A percentile compares a stretch with the other conserved stretches of the same genome.
These are phyloP conservation scores for Prinia subflava DNA, from an alignment of 2,113 vertebrate species.

Conservation along the genomic window DNA sequence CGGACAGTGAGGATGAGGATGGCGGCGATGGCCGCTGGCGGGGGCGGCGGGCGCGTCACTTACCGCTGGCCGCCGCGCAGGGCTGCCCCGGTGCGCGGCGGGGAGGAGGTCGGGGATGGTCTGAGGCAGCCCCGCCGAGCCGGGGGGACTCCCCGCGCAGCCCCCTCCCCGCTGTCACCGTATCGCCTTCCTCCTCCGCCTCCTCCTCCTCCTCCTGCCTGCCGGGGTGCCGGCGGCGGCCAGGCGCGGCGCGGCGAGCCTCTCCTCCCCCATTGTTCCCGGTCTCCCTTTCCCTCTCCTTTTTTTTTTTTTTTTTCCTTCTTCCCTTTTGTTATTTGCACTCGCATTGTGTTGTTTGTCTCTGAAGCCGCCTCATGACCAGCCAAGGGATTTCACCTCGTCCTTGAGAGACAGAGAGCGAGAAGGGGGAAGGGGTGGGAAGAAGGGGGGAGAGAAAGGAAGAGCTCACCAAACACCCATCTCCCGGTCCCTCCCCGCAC, in stretches of 20 bases:
- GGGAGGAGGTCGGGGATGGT: background rate
- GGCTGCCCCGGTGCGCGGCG: background rate
- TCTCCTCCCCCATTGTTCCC: conserved; percentile 73
- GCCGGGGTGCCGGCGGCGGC: conserved; percentile 51
- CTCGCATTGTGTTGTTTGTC: conserved; percentile 76
- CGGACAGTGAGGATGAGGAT: background rate
- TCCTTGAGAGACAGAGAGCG: conserved; percentile 71
- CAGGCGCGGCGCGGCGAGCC: background rate
- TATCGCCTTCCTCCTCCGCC: background rate
- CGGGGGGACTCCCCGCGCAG: background rate
- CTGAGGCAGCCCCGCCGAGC: background rate
- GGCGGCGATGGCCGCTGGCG: background rate
- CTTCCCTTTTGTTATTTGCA: conserved; percentile 72
- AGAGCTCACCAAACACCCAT: conserved; percentile 51
- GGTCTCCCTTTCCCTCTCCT: conserved; percentile 48
- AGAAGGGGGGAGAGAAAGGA: conserved; percentile 4
- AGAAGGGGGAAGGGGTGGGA: background rate
- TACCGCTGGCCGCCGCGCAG: background rate
- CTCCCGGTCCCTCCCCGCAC: conserved; percentile 61
- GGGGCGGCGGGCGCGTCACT: background rate
- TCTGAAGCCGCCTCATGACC: conserved; percentile 80
- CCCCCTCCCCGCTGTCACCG: background rate
- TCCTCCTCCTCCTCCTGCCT: background rate
- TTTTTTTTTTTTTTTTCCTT: background rate
- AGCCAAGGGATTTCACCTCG: conserved; percentile 79